Percentiles rank a stretch among this genome's conserved stretches.
Evolutionary conservation across 2,113 vertebrate genomes (phyloP).

Genomic region (Xiphophorus couchianus): DNA sequence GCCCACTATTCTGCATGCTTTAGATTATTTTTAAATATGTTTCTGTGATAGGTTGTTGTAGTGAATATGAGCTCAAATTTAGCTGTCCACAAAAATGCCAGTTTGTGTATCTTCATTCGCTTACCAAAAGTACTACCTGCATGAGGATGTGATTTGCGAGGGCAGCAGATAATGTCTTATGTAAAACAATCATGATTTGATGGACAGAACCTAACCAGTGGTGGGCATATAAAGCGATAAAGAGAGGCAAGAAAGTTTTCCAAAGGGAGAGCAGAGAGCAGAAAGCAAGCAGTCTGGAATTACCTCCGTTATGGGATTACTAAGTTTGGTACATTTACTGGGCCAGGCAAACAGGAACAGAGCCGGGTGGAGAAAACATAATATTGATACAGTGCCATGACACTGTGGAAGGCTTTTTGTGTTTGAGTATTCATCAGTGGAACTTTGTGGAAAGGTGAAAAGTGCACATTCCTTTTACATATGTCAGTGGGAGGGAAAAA

Average conservation of each 20-base stretch:
- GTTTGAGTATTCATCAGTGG: constrained; percentile 32
- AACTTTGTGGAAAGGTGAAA: constrained; percentile 17
- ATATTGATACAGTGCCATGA: constrained; percentile 70
- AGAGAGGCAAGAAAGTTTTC: neutral
- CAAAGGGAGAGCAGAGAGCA: neutral
- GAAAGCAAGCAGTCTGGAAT: constrained; percentile 36
- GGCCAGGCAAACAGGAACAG: constrained; percentile 74
- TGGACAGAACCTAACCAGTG: too few relatives aligned
- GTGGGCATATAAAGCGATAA: constrained; percentile 22
- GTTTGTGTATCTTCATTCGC: too few relatives aligned
- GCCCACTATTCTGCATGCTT: too few relatives aligned
- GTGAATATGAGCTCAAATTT: too few relatives aligned
- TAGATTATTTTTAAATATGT: too few relatives aligned
- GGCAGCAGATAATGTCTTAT: too few relatives aligned
- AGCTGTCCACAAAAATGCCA: too few relatives aligned
- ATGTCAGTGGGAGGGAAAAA: neutral
- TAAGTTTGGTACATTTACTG: constrained; percentile 60
- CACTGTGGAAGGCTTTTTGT: constrained; percentile 39
- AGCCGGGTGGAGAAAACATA: constrained; percentile 65
- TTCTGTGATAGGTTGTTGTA: too few relatives aligned
- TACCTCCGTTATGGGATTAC: constrained; percentile 58
- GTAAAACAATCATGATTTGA: too few relatives aligned
- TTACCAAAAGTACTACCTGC: too few relatives aligned
- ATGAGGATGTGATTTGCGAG: too few relatives aligned
- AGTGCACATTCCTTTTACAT: constrained; percentile 2